phyloP scores from a whole-genome alignment of 2,797 vertebrate species.

The Dicrostonyx torquatus region DNA sequence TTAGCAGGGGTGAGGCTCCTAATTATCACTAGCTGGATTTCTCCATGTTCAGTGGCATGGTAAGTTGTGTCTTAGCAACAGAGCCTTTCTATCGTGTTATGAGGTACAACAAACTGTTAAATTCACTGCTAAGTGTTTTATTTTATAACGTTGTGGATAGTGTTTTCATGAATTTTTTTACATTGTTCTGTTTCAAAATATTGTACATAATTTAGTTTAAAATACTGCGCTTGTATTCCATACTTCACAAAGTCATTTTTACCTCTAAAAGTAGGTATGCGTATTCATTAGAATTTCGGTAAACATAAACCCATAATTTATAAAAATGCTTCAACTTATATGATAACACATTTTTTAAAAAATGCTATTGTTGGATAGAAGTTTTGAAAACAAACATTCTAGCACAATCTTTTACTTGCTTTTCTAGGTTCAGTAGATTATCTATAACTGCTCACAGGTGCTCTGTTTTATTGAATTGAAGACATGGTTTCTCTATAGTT shows the following conservation, averaged over 20 bases:
- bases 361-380: neutral
- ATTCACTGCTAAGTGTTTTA: neutral
- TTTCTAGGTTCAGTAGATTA: neutral
- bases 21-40: neutral
- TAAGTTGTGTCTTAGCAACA: neutral
- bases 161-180: neutral
- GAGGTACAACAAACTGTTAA: neutral
- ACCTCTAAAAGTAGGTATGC: neutral
- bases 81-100: neutral
- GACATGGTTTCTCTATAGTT: neutral
- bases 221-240: neutral
- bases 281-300: neutral
- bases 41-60: neutral
- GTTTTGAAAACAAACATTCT: neutral
- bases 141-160: neutral
- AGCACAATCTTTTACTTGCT: neutral
- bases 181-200: neutral
- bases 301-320: neutral
- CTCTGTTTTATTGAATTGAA: neutral
- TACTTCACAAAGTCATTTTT: neutral
- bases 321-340: conserved; percentile 14
- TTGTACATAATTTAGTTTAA: neutral
- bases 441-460: neutral
- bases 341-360: neutral
- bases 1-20: neutral